phyloP scores from a whole-genome alignment of 2,797 vertebrate species.

The Staurois parvus region DNA sequence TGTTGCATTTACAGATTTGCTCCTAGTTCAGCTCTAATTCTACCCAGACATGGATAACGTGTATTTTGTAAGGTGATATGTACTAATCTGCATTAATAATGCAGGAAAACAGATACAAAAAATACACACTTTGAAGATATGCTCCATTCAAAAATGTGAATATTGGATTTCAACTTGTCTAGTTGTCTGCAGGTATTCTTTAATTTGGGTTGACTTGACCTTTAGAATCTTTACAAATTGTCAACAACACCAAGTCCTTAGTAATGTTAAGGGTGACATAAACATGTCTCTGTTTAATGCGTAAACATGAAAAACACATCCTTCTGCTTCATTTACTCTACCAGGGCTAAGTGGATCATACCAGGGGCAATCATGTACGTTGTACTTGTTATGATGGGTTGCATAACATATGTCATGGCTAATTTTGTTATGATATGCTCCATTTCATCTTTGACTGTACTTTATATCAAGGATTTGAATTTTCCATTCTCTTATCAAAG shows the following conservation, averaged over 20 bases:
- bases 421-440: slow-evolving; percentile 14
- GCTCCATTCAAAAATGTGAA: neutral
- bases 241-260: neutral
- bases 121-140: neutral
- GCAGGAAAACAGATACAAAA: neutral
- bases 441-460: slow-evolving; percentile 9
- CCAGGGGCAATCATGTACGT: neutral
- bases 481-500: slow-evolving; percentile 22
- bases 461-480: neutral
- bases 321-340: neutral
- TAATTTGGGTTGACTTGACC: neutral
- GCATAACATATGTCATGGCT: neutral
- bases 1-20: too few relatives aligned
- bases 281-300: neutral
- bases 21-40: too few relatives aligned
- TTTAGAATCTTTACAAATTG: neutral
- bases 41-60: too few relatives aligned
- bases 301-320: neutral
- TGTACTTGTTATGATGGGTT: neutral
- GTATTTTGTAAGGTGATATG: too few relatives aligned
- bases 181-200: neutral
- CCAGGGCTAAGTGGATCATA: neutral
- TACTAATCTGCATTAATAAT: neutral
- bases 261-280: neutral
- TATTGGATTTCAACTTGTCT: neutral